Base-by-base conservation (phyloP, 2,888 invertebrate species). In the Lithophane leautieri region DNA sequence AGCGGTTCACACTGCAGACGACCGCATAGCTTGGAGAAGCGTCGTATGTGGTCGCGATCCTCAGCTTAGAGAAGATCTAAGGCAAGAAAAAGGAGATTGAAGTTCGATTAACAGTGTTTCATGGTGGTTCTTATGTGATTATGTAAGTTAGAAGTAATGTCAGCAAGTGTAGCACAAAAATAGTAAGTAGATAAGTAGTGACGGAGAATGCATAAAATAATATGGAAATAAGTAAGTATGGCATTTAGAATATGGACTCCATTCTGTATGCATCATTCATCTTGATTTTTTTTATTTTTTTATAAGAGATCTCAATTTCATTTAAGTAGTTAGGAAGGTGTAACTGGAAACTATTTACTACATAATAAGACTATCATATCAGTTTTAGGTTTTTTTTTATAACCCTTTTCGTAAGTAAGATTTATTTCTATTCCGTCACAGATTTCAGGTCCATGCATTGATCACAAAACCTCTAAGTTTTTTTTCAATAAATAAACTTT, bases 401-500 rank as follows among this genome's bases (percentile, higher is more conserved):
- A n/a, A 44, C 25, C 25, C 40, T 67, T 63, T 54, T 28, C 40
- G 11, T 50, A n/a, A 34, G 2, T 70, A 34, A 60, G 4, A 52
- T 52, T 50, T 58, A 63, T 60, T 4, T 40, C 19, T 81, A 44
- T 62, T 68, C 54, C 44, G 40, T 62, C 52, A 68, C 28, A 40
- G 66, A 69, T 67, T 56, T 61, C 56, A 63, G 67, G 44, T 70
- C 56, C 52, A 56, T 44, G 16, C 63, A 61, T 65, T 56, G 25
- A 65, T 62, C 19, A 66, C 25, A 34, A 69, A 56, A 69, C 28
- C 42, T 34, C 7, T 19, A 44, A 22, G 16, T 11, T 8, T n/a
- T 50, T 47, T 61, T 44, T 47, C 0, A 62, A 28, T 63, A 65
- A 73, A 79, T 68, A n/a, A 75, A 40, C 52, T 73, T 83, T 74